phyloP scores from a whole-genome alignment of 2,113 vertebrate species.

The Piprites chloris region DNA sequence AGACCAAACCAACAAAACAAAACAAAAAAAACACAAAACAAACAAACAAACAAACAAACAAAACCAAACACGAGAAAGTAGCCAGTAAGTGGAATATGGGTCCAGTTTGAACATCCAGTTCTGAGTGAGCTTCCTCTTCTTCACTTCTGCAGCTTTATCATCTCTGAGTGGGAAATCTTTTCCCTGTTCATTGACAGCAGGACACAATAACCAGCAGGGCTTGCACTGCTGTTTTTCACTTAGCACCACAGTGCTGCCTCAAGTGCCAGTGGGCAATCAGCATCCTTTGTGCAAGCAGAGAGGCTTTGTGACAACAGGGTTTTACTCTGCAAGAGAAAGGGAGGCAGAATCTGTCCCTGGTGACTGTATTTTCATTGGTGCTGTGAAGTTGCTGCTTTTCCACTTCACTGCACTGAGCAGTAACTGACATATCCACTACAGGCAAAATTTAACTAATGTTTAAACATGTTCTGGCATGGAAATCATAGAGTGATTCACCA shows the following conservation, averaged over 20 bases:
- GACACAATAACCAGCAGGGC: neutral
- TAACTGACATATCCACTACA: neutral
- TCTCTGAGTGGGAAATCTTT: neutral
- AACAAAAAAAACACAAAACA: accelerated
- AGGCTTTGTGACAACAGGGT: neutral
- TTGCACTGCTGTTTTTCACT: neutral
- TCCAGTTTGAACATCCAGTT: neutral
- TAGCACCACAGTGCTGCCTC: neutral
- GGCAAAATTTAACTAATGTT: neutral
- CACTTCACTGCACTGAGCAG: neutral
- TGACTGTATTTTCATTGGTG: neutral
- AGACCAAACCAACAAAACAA: too few species aligned
- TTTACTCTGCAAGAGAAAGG: neutral
- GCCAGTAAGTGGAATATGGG: neutral
- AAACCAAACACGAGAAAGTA: too few species aligned
- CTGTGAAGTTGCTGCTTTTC: neutral
- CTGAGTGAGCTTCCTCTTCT: neutral
- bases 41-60: too few species aligned
- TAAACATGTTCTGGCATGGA: neutral
- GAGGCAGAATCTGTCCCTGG: neutral
- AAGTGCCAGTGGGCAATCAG: neutral
- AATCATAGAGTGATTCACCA: neutral
- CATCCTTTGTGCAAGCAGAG: accelerated
- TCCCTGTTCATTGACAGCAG: neutral
- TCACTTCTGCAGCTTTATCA: neutral